Percentiles rank a stretch among this genome's conserved stretches.
These are phyloP conservation scores for Leucoma salicis DNA, from an alignment of 2,888 invertebrate species.

Conservation along the genomic window DNA sequence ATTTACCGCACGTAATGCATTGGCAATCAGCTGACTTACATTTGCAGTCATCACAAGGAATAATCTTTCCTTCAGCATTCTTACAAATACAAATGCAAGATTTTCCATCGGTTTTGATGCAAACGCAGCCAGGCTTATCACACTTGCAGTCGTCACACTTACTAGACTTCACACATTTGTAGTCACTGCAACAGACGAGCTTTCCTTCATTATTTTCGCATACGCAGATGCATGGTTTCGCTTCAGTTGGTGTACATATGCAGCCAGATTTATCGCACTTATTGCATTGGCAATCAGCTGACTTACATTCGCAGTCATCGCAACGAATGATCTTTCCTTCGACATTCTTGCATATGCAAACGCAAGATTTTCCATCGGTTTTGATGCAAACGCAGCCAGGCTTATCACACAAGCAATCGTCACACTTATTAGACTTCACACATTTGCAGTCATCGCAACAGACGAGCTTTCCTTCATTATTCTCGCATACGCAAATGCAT, in stretches of 20 bases:
- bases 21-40: conserved; percentile 2
- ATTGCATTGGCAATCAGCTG: background rate
- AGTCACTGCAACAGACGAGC: conserved; percentile 30
- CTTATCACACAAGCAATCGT: conserved; percentile 14
- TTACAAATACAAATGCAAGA: background rate
- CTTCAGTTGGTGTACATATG: conserved; percentile 23
- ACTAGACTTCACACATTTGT: conserved; percentile 4
- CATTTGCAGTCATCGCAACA: conserved; percentile 15
- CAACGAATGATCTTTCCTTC: conserved; percentile 22
- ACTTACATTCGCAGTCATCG: conserved; percentile 2
- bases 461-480: conserved; percentile 12
- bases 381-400: conserved; percentile 39
- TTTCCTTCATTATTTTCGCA: conserved; percentile 23
- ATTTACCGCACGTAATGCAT: conserved; percentile 11
- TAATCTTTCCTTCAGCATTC: background rate
- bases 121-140: conserved; percentile 11
- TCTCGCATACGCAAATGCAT: conserved; percentile 20
- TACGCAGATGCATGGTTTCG: conserved; percentile 25
- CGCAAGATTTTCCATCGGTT: conserved; percentile 15
- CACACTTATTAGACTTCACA: background rate
- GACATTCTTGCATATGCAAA: conserved; percentile 33
- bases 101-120: background rate
- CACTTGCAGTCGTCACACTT: conserved; percentile 27
- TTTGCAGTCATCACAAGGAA: background rate
- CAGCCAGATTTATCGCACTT: conserved; percentile 22